phyloP scores from a whole-genome alignment of 2,113 vertebrate species.

The Phyllostomus hastatus region DNA sequence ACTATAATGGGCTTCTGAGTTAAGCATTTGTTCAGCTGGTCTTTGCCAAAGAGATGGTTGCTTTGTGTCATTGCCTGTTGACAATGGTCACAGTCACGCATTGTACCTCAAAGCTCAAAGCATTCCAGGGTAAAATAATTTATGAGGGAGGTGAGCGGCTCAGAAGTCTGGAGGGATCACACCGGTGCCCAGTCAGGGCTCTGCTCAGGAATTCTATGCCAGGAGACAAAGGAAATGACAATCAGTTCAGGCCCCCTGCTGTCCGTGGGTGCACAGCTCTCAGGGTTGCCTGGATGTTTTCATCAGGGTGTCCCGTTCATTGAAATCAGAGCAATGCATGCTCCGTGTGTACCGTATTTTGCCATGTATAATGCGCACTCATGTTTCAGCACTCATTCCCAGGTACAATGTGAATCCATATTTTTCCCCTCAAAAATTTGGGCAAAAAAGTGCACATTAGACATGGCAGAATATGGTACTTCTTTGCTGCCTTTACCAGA shows the following conservation, averaged over 20 bases:
- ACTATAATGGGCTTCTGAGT: constrained; percentile 51
- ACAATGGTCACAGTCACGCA: constrained; percentile 4
- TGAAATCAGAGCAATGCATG: constrained; percentile 13
- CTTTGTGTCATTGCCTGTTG: constrained; percentile 62
- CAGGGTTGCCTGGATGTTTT: background rate
- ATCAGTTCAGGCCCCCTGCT: background rate
- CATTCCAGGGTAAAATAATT: background rate
- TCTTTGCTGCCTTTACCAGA: background rate
- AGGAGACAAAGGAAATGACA: constrained; percentile 23
- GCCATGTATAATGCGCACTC: no score
- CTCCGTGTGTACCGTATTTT: background rate
- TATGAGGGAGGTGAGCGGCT: background rate
- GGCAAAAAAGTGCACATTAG: no score
- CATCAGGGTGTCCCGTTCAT: constrained; percentile 2
- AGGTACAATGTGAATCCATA: no score
- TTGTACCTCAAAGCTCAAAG: background rate
- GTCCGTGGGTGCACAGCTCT: background rate
- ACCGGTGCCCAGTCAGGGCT: background rate
- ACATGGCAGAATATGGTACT: background rate
- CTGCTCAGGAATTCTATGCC: background rate
- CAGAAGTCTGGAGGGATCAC: background rate
- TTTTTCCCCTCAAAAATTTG: no score
- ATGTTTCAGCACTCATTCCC: no score
- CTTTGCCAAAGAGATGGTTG: constrained; percentile 55
- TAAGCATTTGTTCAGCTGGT: constrained; percentile 58